Evolutionary conservation across 2,797 vertebrate genomes (phyloP), one percentile per base, ranked within the genome.

Genomic region (Mastacembelus armatus): DNA sequence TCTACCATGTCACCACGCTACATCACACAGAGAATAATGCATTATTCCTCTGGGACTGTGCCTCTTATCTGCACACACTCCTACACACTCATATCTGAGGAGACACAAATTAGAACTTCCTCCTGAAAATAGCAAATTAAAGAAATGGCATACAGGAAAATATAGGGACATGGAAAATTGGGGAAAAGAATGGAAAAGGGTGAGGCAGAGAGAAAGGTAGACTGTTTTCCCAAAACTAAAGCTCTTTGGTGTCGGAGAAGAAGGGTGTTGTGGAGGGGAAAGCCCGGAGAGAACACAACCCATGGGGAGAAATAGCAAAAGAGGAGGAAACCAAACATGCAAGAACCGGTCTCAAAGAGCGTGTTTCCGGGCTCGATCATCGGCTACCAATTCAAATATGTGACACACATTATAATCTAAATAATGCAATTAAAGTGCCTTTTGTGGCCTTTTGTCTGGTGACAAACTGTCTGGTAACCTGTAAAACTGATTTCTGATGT

Each of bases 1-100:
- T 78, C 71, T 47, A 63, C 70, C 67, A 5, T 73, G 85, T 84
- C 79, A 63, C 58, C 35, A 10, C 5, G 43, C 70, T 33, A 29
- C 80, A 82, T 81, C 83, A 81, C 84, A 85, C 77, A 77, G 16
- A 81, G 84, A 90, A 91, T 86, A 88, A 89, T 80, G 78, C 65
- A 85, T 84, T 81, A 80, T 52, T 77, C 74, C 79, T 77, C 51
- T 44, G 61, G 68, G 78, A 63, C 66, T 77, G 42, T 8, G 45
- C 66, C 54, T 61, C 68, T 80, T 81, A 85, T 87, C 85, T 57
- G 78, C 78, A 77, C 72, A 70, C 61, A 67, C 66, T 78, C 74
- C 73, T 48, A 69, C 77, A 68, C 40, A 74, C 38, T 82, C 52
- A 33, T 29, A 85, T 71, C 74, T 57, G 61, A 77, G 30, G 54